phyloP scores from a whole-genome alignment of 2,797 vertebrate species.

The Semaprochilodus insignis region DNA sequence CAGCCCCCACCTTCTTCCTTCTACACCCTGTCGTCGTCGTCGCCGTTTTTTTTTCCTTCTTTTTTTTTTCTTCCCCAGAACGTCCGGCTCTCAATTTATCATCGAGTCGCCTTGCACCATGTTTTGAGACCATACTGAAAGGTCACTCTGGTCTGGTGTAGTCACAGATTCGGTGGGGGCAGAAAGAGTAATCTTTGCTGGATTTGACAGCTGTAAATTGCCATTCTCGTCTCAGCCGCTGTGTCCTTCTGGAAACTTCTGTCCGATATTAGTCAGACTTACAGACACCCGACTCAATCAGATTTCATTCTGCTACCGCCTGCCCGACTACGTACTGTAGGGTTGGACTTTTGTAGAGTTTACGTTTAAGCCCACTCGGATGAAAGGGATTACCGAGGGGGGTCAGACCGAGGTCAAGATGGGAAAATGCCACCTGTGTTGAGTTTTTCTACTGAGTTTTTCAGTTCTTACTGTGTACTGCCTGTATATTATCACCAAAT shows the following conservation, averaged over 20 bases:
- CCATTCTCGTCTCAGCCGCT: conserved; percentile 39
- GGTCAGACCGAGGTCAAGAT: conserved; percentile 17
- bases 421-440: conserved; percentile 24
- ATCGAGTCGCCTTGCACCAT: conserved; percentile 69
- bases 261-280: conserved; percentile 54
- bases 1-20: conserved; percentile 48
- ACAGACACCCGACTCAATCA: conserved; percentile 43
- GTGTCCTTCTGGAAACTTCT: conserved; percentile 52
- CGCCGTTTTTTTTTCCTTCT: conserved; percentile 20
- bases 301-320: neutral
- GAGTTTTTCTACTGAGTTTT: neutral
- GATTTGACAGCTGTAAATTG: conserved; percentile 64
- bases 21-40: conserved; percentile 2
- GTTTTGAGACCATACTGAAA: conserved; percentile 61
- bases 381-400: conserved; percentile 17
- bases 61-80: conserved; percentile 66
- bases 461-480: neutral
- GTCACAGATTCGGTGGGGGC: conserved; percentile 57
- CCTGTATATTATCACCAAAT: neutral
- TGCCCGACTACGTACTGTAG: neutral
- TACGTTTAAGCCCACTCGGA: conserved; percentile 18
- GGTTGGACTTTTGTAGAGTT: conserved; percentile 43
- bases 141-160: conserved; percentile 60
- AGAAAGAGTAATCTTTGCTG: conserved; percentile 56
- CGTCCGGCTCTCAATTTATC: conserved; percentile 78